These are phyloP conservation scores for Schizopygopsis pylzovi DNA, from an alignment of 2,797 vertebrate species.

Conservation along the genomic window DNA sequence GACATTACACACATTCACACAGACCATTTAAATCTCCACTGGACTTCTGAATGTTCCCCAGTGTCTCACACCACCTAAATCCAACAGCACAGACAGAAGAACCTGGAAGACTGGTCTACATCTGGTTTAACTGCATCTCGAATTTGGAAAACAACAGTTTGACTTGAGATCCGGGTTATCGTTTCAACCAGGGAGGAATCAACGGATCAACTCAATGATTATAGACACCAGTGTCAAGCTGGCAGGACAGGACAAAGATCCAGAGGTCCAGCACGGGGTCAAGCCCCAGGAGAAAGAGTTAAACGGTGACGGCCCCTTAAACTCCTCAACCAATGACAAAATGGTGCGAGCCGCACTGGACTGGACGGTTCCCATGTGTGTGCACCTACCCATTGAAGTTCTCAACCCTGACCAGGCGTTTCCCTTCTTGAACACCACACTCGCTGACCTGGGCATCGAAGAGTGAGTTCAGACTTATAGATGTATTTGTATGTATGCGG, in stretches of 20 bases:
- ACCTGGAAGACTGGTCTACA: not conserved
- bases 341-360: slow-evolving; percentile 66
- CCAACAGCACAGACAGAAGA: slow-evolving; percentile 11
- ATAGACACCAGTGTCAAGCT: slow-evolving; percentile 61
- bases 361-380: slow-evolving; percentile 74
- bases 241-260: slow-evolving; percentile 68
- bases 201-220: slow-evolving; percentile 1
- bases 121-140: not conserved
- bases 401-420: slow-evolving; percentile 70
- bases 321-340: not conserved
- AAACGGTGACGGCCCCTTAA: not conserved
- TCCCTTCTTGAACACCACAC: slow-evolving; percentile 78
- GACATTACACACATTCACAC: slow-evolving; percentile 76
- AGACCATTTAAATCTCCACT: slow-evolving; percentile 71
- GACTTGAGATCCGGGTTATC: not conserved
- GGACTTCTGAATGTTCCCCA: slow-evolving; percentile 33
- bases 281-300: slow-evolving; percentile 19
- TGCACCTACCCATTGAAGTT: slow-evolving; percentile 75
- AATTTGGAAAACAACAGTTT: not conserved
- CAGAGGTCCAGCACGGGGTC: slow-evolving; percentile 47
- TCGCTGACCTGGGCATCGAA: slow-evolving; percentile 79
- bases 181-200: not conserved
- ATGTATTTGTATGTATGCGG: not conserved
- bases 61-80: slow-evolving; percentile 1
- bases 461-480: slow-evolving; percentile 71